Percentiles rank a stretch among this genome's conserved stretches.
Conservation (phyloP, 1,140 invertebrate genomes). For the Eufriesea mexicana region DNA sequence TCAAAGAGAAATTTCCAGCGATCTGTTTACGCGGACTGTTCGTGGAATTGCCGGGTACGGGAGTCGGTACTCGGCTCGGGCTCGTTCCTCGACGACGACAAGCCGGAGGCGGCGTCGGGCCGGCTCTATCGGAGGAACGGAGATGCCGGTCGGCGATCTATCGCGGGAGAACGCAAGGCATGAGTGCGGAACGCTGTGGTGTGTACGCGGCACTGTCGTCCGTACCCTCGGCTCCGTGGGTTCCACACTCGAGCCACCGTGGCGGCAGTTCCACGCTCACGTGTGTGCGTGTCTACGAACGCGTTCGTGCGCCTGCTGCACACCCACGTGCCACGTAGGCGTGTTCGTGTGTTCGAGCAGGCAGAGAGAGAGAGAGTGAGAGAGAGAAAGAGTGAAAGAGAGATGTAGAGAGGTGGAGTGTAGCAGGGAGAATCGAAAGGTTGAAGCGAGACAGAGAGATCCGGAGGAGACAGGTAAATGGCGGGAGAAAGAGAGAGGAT, state of each 20-base stretch:
- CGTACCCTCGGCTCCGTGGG: conserved; percentile 67
- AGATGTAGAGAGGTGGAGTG: conserved; percentile 40
- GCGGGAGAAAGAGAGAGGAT: conserved; percentile 42
- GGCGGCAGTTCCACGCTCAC: conserved; percentile 13
- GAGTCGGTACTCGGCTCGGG: not conserved
- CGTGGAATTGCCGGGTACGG: not conserved
- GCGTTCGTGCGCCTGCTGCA: conserved; percentile 22
- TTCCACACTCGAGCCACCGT: conserved; percentile 65
- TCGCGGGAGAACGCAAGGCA: conserved; percentile 66
- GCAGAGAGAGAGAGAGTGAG: conserved; percentile 52
- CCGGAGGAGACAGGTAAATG: conserved; percentile 59
- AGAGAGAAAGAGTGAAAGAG: conserved; percentile 54
- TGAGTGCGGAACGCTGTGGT: conserved; percentile 73
- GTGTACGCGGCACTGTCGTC: conserved; percentile 75
- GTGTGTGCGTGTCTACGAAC: conserved; percentile 26
- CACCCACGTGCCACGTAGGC: conserved; percentile 57
- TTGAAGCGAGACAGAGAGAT: conserved; percentile 56
- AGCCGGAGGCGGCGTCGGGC: conserved; percentile 7
- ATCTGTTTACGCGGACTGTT: not conserved
- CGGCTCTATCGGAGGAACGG: conserved; percentile 14
- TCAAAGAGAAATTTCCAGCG: conserved; percentile 30
- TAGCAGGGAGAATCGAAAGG: not conserved
- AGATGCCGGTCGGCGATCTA: conserved; percentile 54
- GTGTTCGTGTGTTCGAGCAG: conserved; percentile 26
- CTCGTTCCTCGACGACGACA: conserved; percentile 8